phyloP scores from a whole-genome alignment of 2,797 vertebrate genomes.

The Sarcoramphus papa region DNA sequence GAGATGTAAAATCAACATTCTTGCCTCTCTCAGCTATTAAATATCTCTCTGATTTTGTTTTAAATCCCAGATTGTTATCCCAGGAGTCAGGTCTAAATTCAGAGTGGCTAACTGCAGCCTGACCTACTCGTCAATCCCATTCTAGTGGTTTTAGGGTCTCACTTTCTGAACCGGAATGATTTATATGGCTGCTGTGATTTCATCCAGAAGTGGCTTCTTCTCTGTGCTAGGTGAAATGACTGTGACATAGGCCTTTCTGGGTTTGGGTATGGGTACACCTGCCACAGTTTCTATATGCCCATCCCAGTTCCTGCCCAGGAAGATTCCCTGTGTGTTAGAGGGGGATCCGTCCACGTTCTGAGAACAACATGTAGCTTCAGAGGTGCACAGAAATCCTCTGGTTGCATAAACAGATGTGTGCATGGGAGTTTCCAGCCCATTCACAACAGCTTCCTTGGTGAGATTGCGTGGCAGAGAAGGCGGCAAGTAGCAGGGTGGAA shows the following conservation, averaged over 20 bases:
- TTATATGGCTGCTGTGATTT: not conserved
- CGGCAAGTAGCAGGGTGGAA: not conserved
- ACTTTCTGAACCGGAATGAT: not conserved
- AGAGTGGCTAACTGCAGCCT: conserved; percentile 9
- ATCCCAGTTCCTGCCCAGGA: not conserved
- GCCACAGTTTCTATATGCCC: not conserved
- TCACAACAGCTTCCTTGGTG: not conserved
- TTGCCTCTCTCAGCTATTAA: not conserved
- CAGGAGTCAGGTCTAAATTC: conserved; percentile 26
- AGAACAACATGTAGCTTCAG: not conserved
- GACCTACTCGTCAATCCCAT: not conserved
- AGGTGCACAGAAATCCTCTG: not conserved
- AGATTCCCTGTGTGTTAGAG: not conserved
- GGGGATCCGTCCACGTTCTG: not conserved
- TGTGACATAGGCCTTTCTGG: not conserved
- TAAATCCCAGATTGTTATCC: not conserved
- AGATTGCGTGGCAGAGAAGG: not conserved
- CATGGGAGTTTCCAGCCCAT: not conserved
- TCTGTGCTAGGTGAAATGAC: not conserved
- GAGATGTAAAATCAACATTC: conserved; percentile 31
- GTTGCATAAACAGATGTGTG: not conserved
- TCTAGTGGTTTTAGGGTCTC: not conserved
- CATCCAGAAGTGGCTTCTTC: not conserved
- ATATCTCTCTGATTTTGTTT: not conserved
- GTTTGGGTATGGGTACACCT: not conserved